Conservation (phyloP, 23 tunicate species). For the Styela clava region DNA sequence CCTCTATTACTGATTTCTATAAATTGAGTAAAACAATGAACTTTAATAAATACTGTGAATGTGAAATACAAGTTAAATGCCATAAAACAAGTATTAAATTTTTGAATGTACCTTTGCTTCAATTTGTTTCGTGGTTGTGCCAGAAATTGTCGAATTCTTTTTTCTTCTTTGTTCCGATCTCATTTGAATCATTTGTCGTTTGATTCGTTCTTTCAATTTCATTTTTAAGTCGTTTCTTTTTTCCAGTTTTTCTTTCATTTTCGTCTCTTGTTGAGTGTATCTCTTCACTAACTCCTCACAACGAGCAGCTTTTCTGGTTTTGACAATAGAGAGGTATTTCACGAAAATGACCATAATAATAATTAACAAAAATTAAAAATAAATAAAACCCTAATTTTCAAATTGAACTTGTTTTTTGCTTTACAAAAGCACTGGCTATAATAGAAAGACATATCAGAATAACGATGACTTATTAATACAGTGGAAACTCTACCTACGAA, state of each 20-base stretch:
- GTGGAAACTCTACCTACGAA: too few species aligned
- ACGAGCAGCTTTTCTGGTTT: conserved; percentile 7
- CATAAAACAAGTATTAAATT: too few species aligned
- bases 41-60: too few species aligned
- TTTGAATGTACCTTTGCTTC: not conserved
- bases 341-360: too few species aligned
- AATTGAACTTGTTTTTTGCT: not conserved
- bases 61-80: too few species aligned
- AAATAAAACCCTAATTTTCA: not conserved
- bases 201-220: not conserved
- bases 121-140: not conserved
- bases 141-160: not conserved
- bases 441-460: too few species aligned
- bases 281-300: not conserved
- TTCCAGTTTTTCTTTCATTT: not conserved
- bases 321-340: too few species aligned
- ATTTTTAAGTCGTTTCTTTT: not conserved
- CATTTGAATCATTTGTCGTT: not conserved
- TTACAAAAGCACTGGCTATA: not conserved
- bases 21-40: too few species aligned
- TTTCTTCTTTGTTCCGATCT: not conserved
- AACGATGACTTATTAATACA: too few species aligned
- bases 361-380: too few species aligned
- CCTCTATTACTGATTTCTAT: too few species aligned
- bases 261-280: not conserved